Evolutionary conservation across 2,113 vertebrate genomes (phyloP).

Genomic region (Mobula hypostoma): DNA sequence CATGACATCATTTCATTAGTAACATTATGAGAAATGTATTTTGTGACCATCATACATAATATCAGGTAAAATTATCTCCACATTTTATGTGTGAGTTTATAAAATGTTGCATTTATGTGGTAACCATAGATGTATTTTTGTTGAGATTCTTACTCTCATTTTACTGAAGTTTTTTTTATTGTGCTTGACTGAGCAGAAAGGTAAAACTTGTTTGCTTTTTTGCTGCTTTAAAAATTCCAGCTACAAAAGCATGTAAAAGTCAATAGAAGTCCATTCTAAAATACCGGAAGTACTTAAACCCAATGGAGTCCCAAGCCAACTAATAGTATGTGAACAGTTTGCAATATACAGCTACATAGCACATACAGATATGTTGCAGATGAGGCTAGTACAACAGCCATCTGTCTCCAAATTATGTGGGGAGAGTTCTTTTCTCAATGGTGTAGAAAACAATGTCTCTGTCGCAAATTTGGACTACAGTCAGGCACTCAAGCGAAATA

Average conservation of each 20-base stretch:
- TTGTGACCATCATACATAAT: not conserved
- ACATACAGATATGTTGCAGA: not conserved
- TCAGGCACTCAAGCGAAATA: not conserved
- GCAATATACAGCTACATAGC: not conserved
- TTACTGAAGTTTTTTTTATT: not conserved
- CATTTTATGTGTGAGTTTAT: not conserved
- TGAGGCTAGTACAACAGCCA: not conserved
- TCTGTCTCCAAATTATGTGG: constrained; percentile 12
- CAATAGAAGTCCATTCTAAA: not conserved
- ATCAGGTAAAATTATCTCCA: not conserved
- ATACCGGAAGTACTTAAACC: not conserved
- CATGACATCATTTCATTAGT: not conserved
- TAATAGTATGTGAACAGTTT: not conserved
- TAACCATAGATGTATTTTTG: not conserved
- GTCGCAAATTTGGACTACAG: not conserved
- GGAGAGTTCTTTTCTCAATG: not conserved
- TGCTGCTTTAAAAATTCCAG: too few species aligned
- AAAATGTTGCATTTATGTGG: not conserved
- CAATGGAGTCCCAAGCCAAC: not conserved
- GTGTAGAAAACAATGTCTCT: not conserved
- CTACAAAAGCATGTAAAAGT: not conserved
- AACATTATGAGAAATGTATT: not conserved
- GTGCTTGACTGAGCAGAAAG: not conserved
- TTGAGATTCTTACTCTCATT: not conserved
- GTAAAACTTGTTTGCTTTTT: not conserved